Evolutionary conservation across 2,888 invertebrate species (phyloP), one percentile per base, ranked within the genome.

Genomic region (Lithosia quadra): DNA sequence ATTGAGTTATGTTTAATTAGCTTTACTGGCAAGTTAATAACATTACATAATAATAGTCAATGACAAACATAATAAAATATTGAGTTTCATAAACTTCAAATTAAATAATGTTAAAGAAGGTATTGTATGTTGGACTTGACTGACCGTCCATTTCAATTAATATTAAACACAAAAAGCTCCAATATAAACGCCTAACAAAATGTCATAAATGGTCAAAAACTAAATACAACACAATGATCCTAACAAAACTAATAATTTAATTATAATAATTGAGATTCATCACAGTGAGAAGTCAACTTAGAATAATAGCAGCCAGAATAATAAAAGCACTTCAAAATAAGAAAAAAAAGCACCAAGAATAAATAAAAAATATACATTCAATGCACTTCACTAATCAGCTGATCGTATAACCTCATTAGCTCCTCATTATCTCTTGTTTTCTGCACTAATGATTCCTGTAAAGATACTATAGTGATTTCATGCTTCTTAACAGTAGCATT

Each of bases 331-430:
- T 58, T 55, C 68, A 63, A 34, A 63, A 33, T 69, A 22, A 63
- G 57, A 73, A 75, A 21, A 63, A 57, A 74, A 75, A 82, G 78
- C 80, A 82, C 78, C 80, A 74, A 71, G 61, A 21, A 33, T 21
- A 76, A 59, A 36, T 34, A 11, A 10, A 60, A 53, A 7, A 39
- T 55, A 13, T 49, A 63, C 49, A 66, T 28, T 57, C 39, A 92
- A 77, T 88, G 91, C 49, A 93, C 94, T 84, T 92, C 91, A 83
- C 95, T 95, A 84, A 99, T 98, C 59, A 99, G 96, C 93, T 99
- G 99, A 95, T 99, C 99, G 95, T 99, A 98, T 86, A 99, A 97
- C 90, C 97, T 97, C 63, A 98, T 97, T 78, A 99, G 93, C 90
- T 98, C 98, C 78, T 97, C 96, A 90, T 98, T 99, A 88, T 99